These are phyloP conservation scores for Patiria pectinifera DNA, from an alignment of 53 echinoderm and acorn worm genomes.

Conservation along the genomic window DNA sequence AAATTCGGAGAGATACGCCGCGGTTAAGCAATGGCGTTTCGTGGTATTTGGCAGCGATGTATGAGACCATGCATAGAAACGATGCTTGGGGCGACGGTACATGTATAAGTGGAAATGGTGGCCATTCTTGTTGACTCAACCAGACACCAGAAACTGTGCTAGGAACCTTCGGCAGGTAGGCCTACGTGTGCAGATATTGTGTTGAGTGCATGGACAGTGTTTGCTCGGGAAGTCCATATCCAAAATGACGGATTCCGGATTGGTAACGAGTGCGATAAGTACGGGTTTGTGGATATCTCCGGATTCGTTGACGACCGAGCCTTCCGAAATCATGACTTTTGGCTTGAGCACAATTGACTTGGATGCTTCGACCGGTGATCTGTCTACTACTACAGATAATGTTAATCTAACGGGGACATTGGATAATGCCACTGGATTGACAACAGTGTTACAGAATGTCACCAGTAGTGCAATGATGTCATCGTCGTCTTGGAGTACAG, in stretches of 20 bases:
- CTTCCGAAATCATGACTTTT: background rate
- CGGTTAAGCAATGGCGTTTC: background rate
- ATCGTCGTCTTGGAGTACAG: background rate
- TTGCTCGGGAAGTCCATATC: background rate
- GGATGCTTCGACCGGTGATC: background rate
- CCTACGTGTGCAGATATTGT: background rate
- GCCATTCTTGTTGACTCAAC: constrained; percentile 26
- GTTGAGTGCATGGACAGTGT: background rate
- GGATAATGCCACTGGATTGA: background rate
- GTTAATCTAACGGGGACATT: background rate
- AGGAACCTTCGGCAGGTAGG: background rate
- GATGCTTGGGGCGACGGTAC: background rate
- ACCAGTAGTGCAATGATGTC: background rate
- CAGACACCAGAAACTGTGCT: background rate
- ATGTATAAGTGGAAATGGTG: background rate
- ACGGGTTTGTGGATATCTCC: constrained; percentile 13
- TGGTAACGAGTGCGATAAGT: background rate
- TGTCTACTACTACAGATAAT: background rate
- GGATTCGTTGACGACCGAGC: background rate
- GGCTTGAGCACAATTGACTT: background rate
- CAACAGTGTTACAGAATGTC: background rate
- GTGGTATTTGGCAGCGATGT: background rate
- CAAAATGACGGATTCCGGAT: constrained; percentile 28
- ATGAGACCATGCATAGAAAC: background rate
- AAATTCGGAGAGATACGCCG: background rate